Evolutionary conservation across 2,888 invertebrate genomes (phyloP).

Genomic region (Lepidochrysops patricia): DNA sequence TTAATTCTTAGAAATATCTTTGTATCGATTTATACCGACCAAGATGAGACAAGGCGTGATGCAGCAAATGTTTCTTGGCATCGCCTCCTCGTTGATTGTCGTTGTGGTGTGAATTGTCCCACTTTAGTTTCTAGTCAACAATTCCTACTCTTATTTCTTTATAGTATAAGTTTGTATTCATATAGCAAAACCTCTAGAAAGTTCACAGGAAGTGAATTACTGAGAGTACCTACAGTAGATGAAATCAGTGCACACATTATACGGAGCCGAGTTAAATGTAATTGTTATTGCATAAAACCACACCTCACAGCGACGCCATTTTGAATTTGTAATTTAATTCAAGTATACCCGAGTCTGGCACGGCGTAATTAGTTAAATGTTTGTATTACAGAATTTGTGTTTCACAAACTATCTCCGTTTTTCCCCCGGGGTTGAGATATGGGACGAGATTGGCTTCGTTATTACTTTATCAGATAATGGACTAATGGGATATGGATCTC

Average conservation of each 20-base stretch:
- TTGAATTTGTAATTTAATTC: conserved; percentile 11
- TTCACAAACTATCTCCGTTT: conserved; percentile 9
- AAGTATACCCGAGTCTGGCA: conserved; percentile 2
- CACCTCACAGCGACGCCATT: conserved; percentile 5
- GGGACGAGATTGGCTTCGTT: neutral
- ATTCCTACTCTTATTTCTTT: neutral
- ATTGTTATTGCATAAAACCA: conserved; percentile 13
- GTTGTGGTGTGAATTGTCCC: no score
- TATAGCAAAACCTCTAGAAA: neutral
- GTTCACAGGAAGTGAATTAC: neutral
- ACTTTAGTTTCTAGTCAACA: no score
- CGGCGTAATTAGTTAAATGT: conserved; percentile 9
- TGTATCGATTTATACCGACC: no score
- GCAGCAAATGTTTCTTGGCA: no score
- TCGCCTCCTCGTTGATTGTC: no score
- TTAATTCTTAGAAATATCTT: no score
- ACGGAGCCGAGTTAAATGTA: conserved; percentile 4
- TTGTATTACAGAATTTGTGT: conserved; percentile 9
- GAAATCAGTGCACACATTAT: conserved; percentile 1
- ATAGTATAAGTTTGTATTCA: neutral
- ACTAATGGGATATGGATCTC: neutral
- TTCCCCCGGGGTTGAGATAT: neutral
- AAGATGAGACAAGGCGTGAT: no score
- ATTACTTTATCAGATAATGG: neutral
- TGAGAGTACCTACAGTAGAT: neutral